phyloP scores from a whole-genome alignment of 2,888 invertebrate species.

The Protonemura montana region DNA sequence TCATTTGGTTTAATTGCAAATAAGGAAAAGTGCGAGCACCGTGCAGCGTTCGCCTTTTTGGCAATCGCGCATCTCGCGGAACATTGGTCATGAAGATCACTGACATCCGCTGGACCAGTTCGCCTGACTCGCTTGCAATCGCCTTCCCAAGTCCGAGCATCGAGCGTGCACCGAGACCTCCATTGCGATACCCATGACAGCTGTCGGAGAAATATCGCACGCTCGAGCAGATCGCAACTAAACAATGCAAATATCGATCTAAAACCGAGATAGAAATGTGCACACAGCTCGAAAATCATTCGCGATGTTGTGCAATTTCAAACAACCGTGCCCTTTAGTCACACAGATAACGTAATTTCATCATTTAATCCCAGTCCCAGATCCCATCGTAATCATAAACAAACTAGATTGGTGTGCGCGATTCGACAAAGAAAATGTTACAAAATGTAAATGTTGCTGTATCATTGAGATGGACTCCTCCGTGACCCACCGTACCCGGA shows the following conservation, averaged over 20 bases:
- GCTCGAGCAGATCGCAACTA: not conserved
- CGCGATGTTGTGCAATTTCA: not conserved
- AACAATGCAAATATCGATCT: slow-evolving; percentile 7
- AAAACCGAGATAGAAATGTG: not conserved
- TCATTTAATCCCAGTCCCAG: not conserved
- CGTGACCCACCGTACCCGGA: too few species aligned
- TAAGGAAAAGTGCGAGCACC: not conserved
- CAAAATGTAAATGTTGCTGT: too few species aligned
- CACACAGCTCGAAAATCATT: not conserved
- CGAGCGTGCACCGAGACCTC: too few species aligned
- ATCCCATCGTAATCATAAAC: too few species aligned
- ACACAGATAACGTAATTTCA: not conserved
- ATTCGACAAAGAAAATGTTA: too few species aligned
- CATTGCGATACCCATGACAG: not conserved
- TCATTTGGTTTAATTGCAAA: not conserved
- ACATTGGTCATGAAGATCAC: not conserved
- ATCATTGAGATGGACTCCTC: too few species aligned
- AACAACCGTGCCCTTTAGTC: not conserved
- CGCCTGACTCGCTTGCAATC: too few species aligned
- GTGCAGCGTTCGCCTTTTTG: not conserved
- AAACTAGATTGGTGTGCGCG: too few species aligned
- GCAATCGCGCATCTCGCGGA: not conserved
- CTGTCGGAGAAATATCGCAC: not conserved
- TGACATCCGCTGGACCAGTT: not conserved
- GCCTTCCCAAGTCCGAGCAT: not conserved